Evolutionary conservation across 2,888 invertebrate species (phyloP), one percentile per base, ranked within the genome.

Genomic region (Dynastes tityus): DNA sequence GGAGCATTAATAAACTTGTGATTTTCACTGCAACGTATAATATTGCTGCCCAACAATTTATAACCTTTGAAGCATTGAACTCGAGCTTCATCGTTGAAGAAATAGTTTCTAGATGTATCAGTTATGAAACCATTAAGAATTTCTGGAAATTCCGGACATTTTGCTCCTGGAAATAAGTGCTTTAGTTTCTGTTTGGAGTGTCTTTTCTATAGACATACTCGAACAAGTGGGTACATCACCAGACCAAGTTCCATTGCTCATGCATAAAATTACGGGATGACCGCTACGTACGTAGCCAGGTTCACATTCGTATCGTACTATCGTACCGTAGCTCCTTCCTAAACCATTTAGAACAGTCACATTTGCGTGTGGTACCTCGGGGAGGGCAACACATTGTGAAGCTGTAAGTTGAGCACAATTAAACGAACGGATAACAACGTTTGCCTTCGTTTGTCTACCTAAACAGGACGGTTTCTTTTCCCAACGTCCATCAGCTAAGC

Each of bases 201-300:
- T 77, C n/a, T 64, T 32, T 68, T 37, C 8, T 13, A 2, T 2
- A 79, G 63, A 49, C 6, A 88, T 91, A 90, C 96, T 92, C 51
- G 95, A 92, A 88, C 97, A 97, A 4, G 94, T 93, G 0, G 97
- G 97, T 3, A 97, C 96, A 83, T 95, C 94, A 79, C 96, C 96
- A 79, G 97, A 97, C 97, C 97, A 98, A 9, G 97, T 97, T 73
- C 97, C 97, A 86, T 97, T 97, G 86, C 97, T 97, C 96, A 97
- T 97, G 87, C 97, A 98, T 53, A 97, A 92, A 61, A 97, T 92
- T 2, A 97, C 97, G 16, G 97, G 97, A 86, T 95, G 95, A 45
- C 97, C 97, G 82, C 92, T 94, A 82, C 97, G 92, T 77, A 96
- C 93, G 86, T 97, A 97, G 2, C 97, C 97, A 5, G 97, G 94